Evolutionary conservation across 2,888 invertebrate species (phyloP), one percentile per base, ranked within the genome.

Genomic region (Hololepta plana): DNA sequence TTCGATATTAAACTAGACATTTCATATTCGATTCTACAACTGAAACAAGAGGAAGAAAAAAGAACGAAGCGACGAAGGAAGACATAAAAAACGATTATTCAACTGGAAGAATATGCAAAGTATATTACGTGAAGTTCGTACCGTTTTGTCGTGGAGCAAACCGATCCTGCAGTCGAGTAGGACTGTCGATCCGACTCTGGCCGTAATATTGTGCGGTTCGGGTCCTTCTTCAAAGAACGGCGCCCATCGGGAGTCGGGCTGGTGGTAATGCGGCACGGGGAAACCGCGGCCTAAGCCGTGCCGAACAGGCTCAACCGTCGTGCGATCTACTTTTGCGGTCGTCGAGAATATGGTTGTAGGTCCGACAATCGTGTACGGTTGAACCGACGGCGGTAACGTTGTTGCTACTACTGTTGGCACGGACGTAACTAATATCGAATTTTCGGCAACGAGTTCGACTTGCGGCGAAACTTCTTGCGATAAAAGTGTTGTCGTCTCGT

Each of bases 201-300:
- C 62, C 11, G 66, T 65, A 30, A 67, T 51, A 40, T 66, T 66
- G 36, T 56, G 48, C 20, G 59, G 57, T 29, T 59, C 62, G 12
- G 55, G 51, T 29, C 65, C 67, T 36, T 66, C 65, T 43, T 67
- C 64, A 46, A 67, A 69, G 46, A 63, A 67, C 3, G 67, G 67
- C 13, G 76, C 76, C 67, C 72, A 73, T 27, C 50, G 43, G 15
- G 49, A 43, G 31, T 50, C 46, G 20, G 49, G 44, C 44, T 74
- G 74, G 44, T 74, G 74, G 34, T 45, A 50, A 37, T 47, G 48
- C 23, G 47, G 46, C 26, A 39, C 36, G 14, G 44, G 43, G 27
- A 44, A 45, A 28, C 43, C 43, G 22, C 46, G 44, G 22, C 39
- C 45, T 23, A 41, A 36, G 34, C 42, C 41, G 32, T 46, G 46